Evolutionary conservation across 2,888 invertebrate genomes (phyloP).

Genomic region (Julus scandinavius): DNA sequence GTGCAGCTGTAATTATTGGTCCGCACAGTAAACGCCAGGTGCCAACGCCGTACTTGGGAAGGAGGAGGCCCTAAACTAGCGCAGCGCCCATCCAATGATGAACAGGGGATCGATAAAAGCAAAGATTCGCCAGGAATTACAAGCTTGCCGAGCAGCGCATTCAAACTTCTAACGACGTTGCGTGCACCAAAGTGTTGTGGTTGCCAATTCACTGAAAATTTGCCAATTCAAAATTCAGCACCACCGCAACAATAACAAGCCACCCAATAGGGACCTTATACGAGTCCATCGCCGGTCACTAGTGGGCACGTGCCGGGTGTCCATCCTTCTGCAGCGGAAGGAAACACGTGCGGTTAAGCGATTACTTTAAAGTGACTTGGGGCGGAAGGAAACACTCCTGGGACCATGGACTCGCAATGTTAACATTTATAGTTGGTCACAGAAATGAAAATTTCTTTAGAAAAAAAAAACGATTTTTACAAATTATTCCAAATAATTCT

Average conservation of each 20-base stretch:
- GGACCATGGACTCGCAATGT: no score
- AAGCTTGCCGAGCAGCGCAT: constrained; percentile 16
- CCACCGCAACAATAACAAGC: constrained; percentile 31
- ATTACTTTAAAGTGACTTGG: not conserved
- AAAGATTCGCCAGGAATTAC: constrained; percentile 42
- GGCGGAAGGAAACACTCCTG: not conserved
- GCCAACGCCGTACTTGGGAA: not conserved
- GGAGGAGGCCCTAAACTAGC: constrained; percentile 35
- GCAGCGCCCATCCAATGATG: constrained; percentile 15
- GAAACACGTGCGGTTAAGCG: no score
- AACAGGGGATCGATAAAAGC: constrained; percentile 37
- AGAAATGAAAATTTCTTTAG: no score
- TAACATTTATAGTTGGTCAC: not conserved
- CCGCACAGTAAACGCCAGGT: constrained; percentile 42
- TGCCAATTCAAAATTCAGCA: constrained; percentile 42
- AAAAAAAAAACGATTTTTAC: no score
- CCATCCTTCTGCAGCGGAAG: not conserved
- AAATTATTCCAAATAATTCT: no score
- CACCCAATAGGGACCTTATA: not conserved
- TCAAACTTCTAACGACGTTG: constrained; percentile 35
- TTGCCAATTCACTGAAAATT: constrained; percentile 38
- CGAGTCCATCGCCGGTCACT: not conserved
- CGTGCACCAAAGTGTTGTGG: not conserved
- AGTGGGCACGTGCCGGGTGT: not conserved
- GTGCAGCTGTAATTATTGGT: constrained; percentile 38